Evolutionary conservation across 2,888 invertebrate genomes (phyloP), one percentile per base, ranked within the genome.

Genomic region (Urechis unicinctus): DNA sequence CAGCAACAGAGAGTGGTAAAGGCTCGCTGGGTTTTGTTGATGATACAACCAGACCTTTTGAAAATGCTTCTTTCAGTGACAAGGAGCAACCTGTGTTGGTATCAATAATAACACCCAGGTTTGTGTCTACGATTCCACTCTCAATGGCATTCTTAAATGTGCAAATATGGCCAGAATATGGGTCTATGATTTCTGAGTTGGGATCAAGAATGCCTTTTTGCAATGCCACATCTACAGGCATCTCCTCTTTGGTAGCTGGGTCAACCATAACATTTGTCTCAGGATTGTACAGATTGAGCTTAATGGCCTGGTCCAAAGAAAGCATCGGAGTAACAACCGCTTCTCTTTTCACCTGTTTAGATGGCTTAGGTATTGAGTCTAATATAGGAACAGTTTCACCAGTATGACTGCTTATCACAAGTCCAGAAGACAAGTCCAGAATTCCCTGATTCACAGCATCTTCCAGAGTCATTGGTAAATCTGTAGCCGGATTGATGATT

Each of bases 211-310:
- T 78, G 73, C 87, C 87, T 53, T 85, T 81, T 71, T 86, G 85
- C 25, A 95, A 85, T 0, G 94, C 92, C 72, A 91, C 87, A 2
- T 85, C 83, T 44, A 95, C 81, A 17, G 87, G 87, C 47, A 92
- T 80, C 70, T 86, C 85, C 45, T 83, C 83, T 69, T 90, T 89
- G 51, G 85, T 85, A 73, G 85, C 84, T 53, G 89, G 85, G 80
- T 94, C 45, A 41, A 55, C 63, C 2, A 74, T 61, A 5, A 65
- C 68, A 55, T 73, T 73, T 31, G 66, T 66, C 0, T 70, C 65
- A 41, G 71, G 65, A 58, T 73, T 69, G 59, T 74, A 75, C 42
- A 73, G 52, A 0, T 69, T 69, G 46, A 65, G 64, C 36, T 65
- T 66, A 26, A 74, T 68, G 89, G 64, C 92, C 21, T 55, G 26